phyloP scores from a whole-genome alignment of 2,888 invertebrate genomes.

The Dioctria linearis region DNA sequence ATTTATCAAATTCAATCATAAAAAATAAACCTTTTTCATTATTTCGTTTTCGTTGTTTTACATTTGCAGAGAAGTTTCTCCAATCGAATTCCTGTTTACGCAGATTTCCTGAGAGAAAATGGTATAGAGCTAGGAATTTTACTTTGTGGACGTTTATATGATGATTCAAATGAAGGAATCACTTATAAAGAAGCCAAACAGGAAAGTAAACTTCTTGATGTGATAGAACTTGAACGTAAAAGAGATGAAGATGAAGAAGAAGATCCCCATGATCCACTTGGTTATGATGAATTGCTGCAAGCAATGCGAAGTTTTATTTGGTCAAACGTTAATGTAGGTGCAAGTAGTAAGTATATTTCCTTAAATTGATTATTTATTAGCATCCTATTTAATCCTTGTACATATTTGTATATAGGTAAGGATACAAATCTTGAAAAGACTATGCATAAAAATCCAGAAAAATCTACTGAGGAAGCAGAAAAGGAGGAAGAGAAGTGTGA shows the following conservation, averaged over 20 bases:
- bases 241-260: slow-evolving; percentile 61
- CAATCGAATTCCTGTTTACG: slow-evolving; percentile 60
- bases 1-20: not conserved
- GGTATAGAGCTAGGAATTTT: slow-evolving; percentile 62
- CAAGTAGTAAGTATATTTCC: slow-evolving; percentile 8
- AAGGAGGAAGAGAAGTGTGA: not conserved
- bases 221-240: slow-evolving; percentile 62
- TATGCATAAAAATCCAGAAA: not conserved
- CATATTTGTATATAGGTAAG: not conserved
- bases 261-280: slow-evolving; percentile 61
- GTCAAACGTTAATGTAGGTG: slow-evolving; percentile 60
- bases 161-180: slow-evolving; percentile 62
- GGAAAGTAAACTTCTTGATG: slow-evolving; percentile 61
- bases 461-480: not conserved
- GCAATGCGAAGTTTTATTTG: slow-evolving; percentile 62
- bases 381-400: not conserved
- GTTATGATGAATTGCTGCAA: slow-evolving; percentile 62
- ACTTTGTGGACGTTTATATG: slow-evolving; percentile 61
- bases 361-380: not conserved
- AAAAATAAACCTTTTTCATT: too few species aligned
- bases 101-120: slow-evolving; percentile 61
- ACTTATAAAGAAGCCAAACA: slow-evolving; percentile 63
- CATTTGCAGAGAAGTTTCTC: slow-evolving; percentile 61
- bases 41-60: not conserved
- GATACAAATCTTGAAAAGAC: not conserved